Conservation (phyloP, 2,888 invertebrate species). For the Argynnis bischoffii region DNA sequence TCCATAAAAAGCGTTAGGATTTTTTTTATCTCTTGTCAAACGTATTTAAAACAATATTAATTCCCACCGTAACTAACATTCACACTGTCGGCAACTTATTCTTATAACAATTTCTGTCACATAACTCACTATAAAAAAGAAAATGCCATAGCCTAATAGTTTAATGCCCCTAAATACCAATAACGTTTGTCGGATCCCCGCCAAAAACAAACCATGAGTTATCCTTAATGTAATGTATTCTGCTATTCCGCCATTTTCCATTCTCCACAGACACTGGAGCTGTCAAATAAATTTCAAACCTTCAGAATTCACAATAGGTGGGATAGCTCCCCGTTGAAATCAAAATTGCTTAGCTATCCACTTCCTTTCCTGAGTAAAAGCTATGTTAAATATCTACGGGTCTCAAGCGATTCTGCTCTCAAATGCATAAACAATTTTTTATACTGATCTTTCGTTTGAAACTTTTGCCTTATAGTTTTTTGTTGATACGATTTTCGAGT, state of each 20-base stretch:
- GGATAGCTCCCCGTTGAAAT: conserved; percentile 60
- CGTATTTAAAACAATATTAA: conserved; percentile 65
- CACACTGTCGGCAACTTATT: conserved; percentile 65
- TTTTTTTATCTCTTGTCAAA: conserved; percentile 40
- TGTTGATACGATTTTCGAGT: conserved; percentile 73
- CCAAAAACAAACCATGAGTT: conserved; percentile 82
- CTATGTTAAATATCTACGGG: conserved; percentile 46
- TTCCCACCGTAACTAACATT: conserved; percentile 70
- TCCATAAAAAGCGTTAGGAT: not conserved
- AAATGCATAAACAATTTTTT: conserved; percentile 64
- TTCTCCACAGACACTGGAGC: conserved; percentile 80
- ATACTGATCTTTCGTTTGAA: conserved; percentile 68
- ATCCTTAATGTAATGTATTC: conserved; percentile 76
- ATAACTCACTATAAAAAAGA: conserved; percentile 63
- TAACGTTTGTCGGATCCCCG: conserved; percentile 80
- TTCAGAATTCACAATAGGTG: conserved; percentile 80
- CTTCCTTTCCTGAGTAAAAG: conserved; percentile 54
- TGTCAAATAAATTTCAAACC: conserved; percentile 82
- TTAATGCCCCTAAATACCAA: conserved; percentile 79
- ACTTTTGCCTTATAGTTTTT: conserved; percentile 70
- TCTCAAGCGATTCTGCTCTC: conserved; percentile 64
- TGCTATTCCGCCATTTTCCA: conserved; percentile 80
- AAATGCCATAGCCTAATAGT: conserved; percentile 70
- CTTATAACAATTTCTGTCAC: conserved; percentile 62
- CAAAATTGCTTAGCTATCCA: conserved; percentile 67